phyloP scores from a whole-genome alignment of 2,113 vertebrate species.

The Thryonomys swinderianus region DNA sequence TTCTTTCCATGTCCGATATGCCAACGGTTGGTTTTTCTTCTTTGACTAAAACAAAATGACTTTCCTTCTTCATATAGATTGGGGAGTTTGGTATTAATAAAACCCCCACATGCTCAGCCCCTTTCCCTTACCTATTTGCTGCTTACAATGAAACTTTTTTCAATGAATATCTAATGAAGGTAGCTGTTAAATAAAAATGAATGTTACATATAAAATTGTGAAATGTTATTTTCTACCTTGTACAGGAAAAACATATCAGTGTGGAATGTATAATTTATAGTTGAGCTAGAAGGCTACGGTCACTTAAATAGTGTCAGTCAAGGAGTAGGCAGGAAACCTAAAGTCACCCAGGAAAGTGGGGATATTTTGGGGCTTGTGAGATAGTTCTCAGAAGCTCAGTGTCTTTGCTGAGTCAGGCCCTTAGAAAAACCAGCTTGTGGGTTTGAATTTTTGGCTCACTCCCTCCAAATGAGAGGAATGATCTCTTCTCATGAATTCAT shows the following conservation, averaged over 20 bases:
- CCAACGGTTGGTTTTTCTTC: background rate
- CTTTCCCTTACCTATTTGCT: background rate
- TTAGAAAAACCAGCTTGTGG: background rate
- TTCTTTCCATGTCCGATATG: constrained; percentile 13
- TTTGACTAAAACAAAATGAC: constrained; percentile 8
- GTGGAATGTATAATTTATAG: constrained; percentile 61
- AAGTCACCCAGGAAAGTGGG: constrained; percentile 20
- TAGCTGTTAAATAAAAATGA: constrained; percentile 72
- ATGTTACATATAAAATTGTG: constrained; percentile 51
- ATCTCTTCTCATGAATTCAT: constrained; percentile 34
- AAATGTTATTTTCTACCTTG: constrained; percentile 63
- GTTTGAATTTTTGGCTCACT: background rate
- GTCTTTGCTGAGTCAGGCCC: constrained; percentile 47
- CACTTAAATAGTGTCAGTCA: background rate
- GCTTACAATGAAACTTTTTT: constrained; percentile 35
- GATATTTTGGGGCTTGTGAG: constrained; percentile 13
- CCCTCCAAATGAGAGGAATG: constrained; percentile 18
- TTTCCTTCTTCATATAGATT: background rate
- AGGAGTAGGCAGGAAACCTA: constrained; percentile 4
- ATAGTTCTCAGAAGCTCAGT: background rate
- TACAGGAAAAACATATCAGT: constrained; percentile 44
- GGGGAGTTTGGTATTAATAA: constrained; percentile 11
- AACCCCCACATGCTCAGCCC: background rate
- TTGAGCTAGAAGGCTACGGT: background rate
- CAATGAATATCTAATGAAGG: constrained; percentile 68